Evolutionary conservation across 2,113 vertebrate genomes (phyloP).

Genomic region (Xenopus laevis): DNA sequence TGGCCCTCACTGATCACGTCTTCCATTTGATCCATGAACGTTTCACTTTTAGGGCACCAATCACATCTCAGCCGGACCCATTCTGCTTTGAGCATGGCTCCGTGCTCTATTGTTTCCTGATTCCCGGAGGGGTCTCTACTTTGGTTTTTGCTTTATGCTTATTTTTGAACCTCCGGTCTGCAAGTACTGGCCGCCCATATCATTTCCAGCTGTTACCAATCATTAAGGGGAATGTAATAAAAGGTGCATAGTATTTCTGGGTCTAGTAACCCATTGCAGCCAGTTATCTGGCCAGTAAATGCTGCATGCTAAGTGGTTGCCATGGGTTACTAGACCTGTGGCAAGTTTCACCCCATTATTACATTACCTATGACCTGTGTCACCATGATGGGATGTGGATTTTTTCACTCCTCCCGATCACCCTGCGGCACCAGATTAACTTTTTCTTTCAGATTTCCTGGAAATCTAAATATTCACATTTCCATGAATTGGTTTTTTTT

Average conservation of each 20-base stretch:
- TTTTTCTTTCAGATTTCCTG: conserved; percentile 64
- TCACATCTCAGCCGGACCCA: background rate
- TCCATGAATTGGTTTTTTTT: background rate
- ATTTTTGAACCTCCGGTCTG: conserved; percentile 19
- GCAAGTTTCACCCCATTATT: too few species aligned
- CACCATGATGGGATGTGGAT: background rate
- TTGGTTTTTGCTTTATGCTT: background rate
- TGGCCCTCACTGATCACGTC: conserved; percentile 13
- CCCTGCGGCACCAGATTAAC: conserved; percentile 55
- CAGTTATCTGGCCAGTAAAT: too few species aligned
- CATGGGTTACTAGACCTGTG: too few species aligned
- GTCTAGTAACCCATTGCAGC: too few species aligned
- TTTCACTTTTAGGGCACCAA: conserved; percentile 10
- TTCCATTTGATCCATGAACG: background rate
- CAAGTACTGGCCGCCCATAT: background rate
- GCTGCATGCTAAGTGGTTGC: too few species aligned
- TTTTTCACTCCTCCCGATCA: conserved; percentile 52
- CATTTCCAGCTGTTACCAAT: background rate
- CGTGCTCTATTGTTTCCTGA: background rate
- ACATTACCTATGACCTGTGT: background rate
- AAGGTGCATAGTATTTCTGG: too few species aligned
- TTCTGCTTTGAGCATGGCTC: too few species aligned
- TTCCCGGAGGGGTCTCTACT: background rate
- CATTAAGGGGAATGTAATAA: too few species aligned
- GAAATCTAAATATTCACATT: background rate